phyloP scores from a whole-genome alignment of 1,140 invertebrate species.

The Bursaphelenchus mucronatus region DNA sequence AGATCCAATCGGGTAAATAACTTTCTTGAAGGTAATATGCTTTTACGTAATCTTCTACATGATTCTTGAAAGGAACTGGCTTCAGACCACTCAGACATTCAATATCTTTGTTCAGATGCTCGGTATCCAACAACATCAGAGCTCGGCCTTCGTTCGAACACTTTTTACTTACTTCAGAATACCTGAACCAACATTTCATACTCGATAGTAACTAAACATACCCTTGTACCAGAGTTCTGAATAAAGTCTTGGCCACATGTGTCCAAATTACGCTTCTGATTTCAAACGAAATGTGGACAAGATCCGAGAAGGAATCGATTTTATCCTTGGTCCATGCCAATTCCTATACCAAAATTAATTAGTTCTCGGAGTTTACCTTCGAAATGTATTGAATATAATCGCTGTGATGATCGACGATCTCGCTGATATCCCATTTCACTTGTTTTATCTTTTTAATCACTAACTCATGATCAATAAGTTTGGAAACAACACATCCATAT shows the following conservation, averaged over 20 bases:
- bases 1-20: slow-evolving; percentile 81
- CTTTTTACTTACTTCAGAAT: slow-evolving; percentile 70
- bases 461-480: slow-evolving; percentile 74
- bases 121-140: slow-evolving; percentile 94
- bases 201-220: slow-evolving; percentile 61
- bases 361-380: slow-evolving; percentile 20
- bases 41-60: slow-evolving; percentile 90
- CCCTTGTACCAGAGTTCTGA: slow-evolving; percentile 85
- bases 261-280: slow-evolving; percentile 72
- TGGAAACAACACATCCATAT: slow-evolving; percentile 76
- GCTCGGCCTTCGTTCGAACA: slow-evolving; percentile 92
- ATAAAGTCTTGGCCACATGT: slow-evolving; percentile 75
- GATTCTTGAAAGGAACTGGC: slow-evolving; percentile 80
- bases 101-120: slow-evolving; percentile 83
- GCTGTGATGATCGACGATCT: slow-evolving; percentile 91
- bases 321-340: slow-evolving; percentile 33
- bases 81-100: slow-evolving; percentile 73
- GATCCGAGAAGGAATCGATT: slow-evolving; percentile 24
- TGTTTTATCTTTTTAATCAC: slow-evolving; percentile 75
- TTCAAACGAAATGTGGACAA: slow-evolving; percentile 35
- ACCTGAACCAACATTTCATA: slow-evolving; percentile 33
- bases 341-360: slow-evolving; percentile 33
- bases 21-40: slow-evolving; percentile 86
- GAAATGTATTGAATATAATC: slow-evolving; percentile 70
- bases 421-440: slow-evolving; percentile 87